Percentiles rank a stretch among this genome's conserved stretches.
Conservation (phyloP, 2,888 invertebrate species). For the Amphiduros pacificus region DNA sequence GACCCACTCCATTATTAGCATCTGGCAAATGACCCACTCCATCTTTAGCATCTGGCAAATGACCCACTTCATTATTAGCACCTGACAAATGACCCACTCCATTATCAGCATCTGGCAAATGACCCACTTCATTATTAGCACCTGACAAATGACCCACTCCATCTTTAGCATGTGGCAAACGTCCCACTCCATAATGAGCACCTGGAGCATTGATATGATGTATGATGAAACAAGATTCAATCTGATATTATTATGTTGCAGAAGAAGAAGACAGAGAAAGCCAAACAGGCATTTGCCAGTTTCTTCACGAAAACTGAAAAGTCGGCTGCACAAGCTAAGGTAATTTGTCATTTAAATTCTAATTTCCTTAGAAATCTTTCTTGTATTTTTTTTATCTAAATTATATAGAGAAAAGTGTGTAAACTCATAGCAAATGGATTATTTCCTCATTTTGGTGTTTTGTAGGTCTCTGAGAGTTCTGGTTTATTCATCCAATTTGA, state of each 20-base stretch:
- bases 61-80: too few species aligned
- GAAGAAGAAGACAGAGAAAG: neutral
- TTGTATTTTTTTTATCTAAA: neutral
- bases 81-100: too few species aligned
- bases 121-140: too few species aligned
- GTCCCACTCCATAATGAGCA: too few species aligned
- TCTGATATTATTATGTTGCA: neutral
- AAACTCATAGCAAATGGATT: neutral
- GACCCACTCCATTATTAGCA: too few species aligned
- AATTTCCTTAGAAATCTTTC: neutral
- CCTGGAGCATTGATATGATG: neutral
- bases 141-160: too few species aligned
- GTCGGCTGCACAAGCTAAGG: conserved; percentile 3
- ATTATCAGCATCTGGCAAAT: too few species aligned
- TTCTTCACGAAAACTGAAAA: conserved; percentile 67
- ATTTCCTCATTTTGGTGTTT: too few species aligned
- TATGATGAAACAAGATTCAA: neutral
- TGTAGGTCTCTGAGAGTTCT: conserved; percentile 1
- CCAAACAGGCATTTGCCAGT: conserved; percentile 67
- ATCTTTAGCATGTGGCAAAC: too few species aligned
- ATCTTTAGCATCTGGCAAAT: too few species aligned
- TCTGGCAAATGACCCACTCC: too few species aligned
- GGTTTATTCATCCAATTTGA: conserved; percentile 60
- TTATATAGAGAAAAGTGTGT: neutral
- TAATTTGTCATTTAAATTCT: neutral